phyloP scores from a whole-genome alignment of 2,797 vertebrate genomes.

The Falco naumanni region DNA sequence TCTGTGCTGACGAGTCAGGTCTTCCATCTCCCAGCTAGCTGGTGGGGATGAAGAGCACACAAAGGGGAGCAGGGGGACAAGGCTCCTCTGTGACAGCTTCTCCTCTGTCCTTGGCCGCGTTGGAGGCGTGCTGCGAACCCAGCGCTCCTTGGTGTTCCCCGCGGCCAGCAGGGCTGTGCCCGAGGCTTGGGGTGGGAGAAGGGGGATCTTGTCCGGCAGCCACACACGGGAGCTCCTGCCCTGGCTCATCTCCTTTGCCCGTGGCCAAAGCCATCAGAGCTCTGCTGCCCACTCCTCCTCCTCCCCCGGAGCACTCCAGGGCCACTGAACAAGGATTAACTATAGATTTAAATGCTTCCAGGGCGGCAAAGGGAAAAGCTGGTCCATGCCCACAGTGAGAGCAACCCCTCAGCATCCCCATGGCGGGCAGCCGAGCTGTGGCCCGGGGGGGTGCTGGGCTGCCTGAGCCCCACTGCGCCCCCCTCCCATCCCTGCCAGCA shows the following conservation, averaged over 20 bases:
- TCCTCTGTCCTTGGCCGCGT: background rate
- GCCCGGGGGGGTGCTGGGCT: background rate
- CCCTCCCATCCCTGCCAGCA: background rate
- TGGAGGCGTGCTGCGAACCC: rapidly evolving
- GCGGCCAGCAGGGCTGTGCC: rapidly evolving
- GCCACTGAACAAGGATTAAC: background rate
- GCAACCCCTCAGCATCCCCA: background rate
- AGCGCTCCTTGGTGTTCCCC: background rate
- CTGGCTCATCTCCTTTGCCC: background rate
- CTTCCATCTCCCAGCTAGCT: background rate
- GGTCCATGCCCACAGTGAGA: rapidly evolving
- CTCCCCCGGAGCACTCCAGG: rapidly evolving
- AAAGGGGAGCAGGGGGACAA: background rate
- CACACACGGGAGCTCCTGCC: rapidly evolving
- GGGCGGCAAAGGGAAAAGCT: background rate
- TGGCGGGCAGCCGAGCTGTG: background rate
- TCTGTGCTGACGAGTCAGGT: background rate
- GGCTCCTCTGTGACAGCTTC: background rate
- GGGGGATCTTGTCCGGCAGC: background rate
- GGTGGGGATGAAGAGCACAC: background rate
- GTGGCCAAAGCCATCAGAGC: background rate
- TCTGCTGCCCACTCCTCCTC: background rate
- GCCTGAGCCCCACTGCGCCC: background rate
- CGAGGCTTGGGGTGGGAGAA: background rate
- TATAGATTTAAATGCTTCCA: background rate